These are phyloP conservation scores for Australoheros facetus DNA, from an alignment of 2,797 vertebrate genomes.

Conservation along the genomic window DNA sequence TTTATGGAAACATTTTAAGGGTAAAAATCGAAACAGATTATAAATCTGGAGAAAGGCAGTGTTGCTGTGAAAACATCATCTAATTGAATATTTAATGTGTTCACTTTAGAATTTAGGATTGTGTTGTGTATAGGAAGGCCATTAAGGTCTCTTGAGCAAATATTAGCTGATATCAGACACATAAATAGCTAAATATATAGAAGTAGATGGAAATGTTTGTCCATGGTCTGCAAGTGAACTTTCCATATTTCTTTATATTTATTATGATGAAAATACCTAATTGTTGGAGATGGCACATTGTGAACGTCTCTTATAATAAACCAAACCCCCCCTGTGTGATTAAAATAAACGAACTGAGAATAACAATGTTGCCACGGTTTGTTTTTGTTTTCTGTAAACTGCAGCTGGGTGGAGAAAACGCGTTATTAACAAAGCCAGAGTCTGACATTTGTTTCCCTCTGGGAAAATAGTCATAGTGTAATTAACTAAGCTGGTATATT, in stretches of 20 bases:
- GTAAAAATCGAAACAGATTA: not conserved
- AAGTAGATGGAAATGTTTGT: slow-evolving; percentile 30
- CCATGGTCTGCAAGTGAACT: not conserved
- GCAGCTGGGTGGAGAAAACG: not conserved
- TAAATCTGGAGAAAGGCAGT: not conserved
- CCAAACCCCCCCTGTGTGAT: slow-evolving; percentile 8
- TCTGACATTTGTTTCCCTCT: slow-evolving; percentile 1
- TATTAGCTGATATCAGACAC: not conserved
- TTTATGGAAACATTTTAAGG: not conserved
- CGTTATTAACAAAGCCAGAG: not conserved
- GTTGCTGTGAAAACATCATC: not conserved
- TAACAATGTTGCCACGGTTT: not conserved
- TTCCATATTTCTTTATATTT: slow-evolving; percentile 15
- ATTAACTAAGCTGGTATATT: not conserved
- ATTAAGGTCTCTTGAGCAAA: not conserved
- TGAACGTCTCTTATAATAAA: not conserved
- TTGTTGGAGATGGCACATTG: slow-evolving; percentile 14
- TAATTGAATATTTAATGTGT: not conserved
- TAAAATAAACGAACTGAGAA: slow-evolving; percentile 13
- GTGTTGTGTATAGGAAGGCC: not conserved
- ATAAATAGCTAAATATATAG: not conserved
- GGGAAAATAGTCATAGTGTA: not conserved
- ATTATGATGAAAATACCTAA: slow-evolving; percentile 28
- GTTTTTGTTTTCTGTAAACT: not conserved
- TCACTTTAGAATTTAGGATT: not conserved